Percentiles rank a stretch among this genome's conserved stretches.
Evolutionary conservation across 2,113 vertebrate genomes (phyloP).

Genomic region (Phoenicopterus ruber): DNA sequence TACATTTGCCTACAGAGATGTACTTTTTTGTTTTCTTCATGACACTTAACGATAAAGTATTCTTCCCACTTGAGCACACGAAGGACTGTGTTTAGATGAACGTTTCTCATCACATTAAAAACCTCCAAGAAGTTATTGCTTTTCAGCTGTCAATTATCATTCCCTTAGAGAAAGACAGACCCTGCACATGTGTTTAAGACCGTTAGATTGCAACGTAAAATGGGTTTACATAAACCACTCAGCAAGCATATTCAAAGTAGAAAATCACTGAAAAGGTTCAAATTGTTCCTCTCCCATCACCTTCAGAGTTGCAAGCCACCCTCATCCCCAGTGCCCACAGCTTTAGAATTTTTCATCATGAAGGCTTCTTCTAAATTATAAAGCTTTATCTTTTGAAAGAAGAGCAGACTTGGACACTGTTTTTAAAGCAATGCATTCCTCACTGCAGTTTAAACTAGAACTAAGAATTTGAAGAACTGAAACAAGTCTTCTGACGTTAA

Average conservation of each 20-base stretch:
- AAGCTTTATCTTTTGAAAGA: background rate
- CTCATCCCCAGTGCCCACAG: background rate
- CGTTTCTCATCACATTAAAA: background rate
- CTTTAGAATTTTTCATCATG: background rate
- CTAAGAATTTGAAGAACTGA: background rate
- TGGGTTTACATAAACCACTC: background rate
- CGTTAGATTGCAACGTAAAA: background rate
- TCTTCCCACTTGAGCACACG: background rate
- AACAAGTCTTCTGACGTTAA: background rate
- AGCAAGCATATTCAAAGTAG: background rate
- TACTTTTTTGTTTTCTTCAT: background rate
- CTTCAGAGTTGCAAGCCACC: background rate
- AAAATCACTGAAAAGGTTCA: background rate
- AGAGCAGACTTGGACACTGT: background rate
- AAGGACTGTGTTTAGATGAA: background rate
- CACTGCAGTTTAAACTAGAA: background rate
- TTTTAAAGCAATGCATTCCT: background rate
- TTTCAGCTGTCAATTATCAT: background rate
- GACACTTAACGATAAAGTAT: background rate
- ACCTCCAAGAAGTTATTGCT: background rate
- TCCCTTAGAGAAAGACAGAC: background rate
- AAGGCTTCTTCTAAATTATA: background rate
- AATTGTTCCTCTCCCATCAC: background rate
- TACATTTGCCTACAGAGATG: background rate
- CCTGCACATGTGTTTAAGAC: background rate